These are phyloP conservation scores for Linnaemya vulpina DNA, from an alignment of 2,888 invertebrate species.

Conservation along the genomic window DNA sequence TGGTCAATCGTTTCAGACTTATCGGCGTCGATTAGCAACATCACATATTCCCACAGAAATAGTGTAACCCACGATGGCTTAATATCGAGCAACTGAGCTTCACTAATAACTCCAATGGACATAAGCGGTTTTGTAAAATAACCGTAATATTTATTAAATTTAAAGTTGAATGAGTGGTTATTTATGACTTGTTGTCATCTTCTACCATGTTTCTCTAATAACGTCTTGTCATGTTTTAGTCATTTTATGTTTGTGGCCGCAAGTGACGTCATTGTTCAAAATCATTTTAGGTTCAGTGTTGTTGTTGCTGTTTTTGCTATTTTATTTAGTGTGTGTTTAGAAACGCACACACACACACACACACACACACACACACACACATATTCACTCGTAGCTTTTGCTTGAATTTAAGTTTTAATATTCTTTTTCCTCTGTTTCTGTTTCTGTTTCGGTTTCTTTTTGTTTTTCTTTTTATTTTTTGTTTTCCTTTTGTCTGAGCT, in stretches of 20 bases:
- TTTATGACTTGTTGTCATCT: not conserved
- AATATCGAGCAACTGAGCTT: no score
- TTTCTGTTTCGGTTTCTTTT: conserved; percentile 30
- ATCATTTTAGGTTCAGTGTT: conserved; percentile 31
- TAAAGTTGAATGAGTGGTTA: not conserved
- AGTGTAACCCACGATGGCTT: no score
- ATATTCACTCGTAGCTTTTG: no score
- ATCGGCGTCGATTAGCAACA: no score
- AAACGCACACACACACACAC: not conserved
- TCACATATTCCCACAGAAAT: no score
- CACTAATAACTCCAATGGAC: not conserved
- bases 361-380: not conserved
- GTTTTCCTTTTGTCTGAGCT: conserved; percentile 60
- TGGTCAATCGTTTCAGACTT: no score
- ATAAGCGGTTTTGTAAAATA: not conserved
- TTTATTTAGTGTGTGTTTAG: not conserved
- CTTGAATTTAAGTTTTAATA: conserved; percentile 30
- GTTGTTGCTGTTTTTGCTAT: conserved; percentile 15
- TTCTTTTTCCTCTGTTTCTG: conserved; percentile 20
- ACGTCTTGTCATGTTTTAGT: conserved; percentile 6
- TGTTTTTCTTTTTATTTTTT: conserved; percentile 40
- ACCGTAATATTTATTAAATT: not conserved
- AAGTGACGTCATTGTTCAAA: conserved; percentile 65
- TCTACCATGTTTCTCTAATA: conserved; percentile 29
- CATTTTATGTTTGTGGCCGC: conserved; percentile 8